Percentiles rank a stretch among this genome's conserved stretches.
Evolutionary conservation across 1,140 invertebrate species (phyloP).

Genomic region (Cylas formicarius): DNA sequence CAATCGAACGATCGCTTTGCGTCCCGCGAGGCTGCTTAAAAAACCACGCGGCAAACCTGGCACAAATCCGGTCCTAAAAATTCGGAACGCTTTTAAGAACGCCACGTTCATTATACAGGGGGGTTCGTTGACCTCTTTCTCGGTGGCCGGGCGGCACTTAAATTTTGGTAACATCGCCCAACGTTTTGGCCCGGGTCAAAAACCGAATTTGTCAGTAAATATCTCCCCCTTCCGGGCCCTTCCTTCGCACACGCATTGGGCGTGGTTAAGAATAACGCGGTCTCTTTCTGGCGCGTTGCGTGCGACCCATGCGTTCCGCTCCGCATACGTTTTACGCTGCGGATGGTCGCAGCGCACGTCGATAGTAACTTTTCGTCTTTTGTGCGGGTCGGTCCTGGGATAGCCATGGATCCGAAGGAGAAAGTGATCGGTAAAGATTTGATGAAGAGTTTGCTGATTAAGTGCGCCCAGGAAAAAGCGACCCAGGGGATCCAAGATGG

Average conservation of each 20-base stretch:
- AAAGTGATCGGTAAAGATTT: constrained; percentile 16
- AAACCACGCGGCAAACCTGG: no score
- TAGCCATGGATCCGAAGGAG: constrained; percentile 12
- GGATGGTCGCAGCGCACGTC: constrained; percentile 15
- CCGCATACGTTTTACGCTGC: constrained; percentile 13
- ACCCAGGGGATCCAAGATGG: neutral
- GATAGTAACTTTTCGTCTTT: constrained; percentile 2
- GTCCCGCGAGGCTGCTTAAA: no score
- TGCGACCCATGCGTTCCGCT: constrained; percentile 11
- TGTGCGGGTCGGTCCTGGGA: constrained; percentile 5
- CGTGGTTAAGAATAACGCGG: constrained; percentile 28
- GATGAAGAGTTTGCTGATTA: constrained; percentile 14
- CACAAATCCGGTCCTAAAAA: constrained; percentile 4
- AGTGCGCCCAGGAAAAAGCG: constrained; percentile 10
- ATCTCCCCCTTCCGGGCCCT: constrained; percentile 18
- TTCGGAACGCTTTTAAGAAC: constrained; percentile 6
- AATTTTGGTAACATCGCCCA: constrained; percentile 16
- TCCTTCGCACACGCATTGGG: constrained; percentile 37
- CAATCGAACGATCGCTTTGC: no score
- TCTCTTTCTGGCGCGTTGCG: constrained; percentile 19
- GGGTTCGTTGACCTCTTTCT: constrained; percentile 6
- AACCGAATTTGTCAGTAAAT: constrained; percentile 28
- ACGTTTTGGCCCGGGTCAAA: constrained; percentile 33
- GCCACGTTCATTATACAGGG: no score
- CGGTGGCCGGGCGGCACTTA: constrained; percentile 7